Evolutionary conservation across 2,888 invertebrate species (phyloP).

Genomic region (Idaea dimidiata): DNA sequence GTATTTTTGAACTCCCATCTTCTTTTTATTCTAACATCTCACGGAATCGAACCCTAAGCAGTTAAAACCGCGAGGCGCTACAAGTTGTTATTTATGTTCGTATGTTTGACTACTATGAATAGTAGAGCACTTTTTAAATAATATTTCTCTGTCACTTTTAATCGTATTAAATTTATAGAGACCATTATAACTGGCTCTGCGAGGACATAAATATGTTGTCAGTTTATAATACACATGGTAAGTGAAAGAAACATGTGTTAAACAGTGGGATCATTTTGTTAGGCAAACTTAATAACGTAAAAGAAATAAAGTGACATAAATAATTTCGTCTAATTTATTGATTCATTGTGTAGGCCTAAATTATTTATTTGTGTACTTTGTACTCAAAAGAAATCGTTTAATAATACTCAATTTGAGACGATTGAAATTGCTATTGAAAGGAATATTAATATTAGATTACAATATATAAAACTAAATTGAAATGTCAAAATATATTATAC

Average conservation of each 20-base stretch:
- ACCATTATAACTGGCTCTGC: slow-evolving; percentile 54
- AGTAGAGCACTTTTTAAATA: slow-evolving; percentile 24
- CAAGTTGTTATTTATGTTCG: background rate
- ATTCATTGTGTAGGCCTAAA: background rate
- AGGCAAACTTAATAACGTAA: slow-evolving; percentile 37
- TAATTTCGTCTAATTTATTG: slow-evolving; percentile 23
- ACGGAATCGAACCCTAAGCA: too few species aligned
- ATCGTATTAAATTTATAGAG: slow-evolving; percentile 60
- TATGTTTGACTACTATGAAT: background rate
- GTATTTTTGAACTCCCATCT: too few species aligned
- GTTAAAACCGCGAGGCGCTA: too few species aligned
- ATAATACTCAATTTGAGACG: background rate
- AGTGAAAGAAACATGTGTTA: slow-evolving; percentile 57
- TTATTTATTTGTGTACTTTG: background rate
- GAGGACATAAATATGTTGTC: slow-evolving; percentile 67
- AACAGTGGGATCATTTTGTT: slow-evolving; percentile 42
- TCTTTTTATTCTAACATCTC: too few species aligned
- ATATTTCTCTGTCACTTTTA: slow-evolving; percentile 48
- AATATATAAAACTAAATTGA: background rate
- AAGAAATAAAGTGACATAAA: slow-evolving; percentile 30
- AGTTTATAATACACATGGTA: slow-evolving; percentile 59
- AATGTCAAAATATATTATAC: background rate
- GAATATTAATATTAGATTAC: background rate
- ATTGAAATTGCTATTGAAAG: background rate
- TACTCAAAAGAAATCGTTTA: background rate